phyloP scores from a whole-genome alignment of 2,888 invertebrate genomes.

The Lochmaea capreae region DNA sequence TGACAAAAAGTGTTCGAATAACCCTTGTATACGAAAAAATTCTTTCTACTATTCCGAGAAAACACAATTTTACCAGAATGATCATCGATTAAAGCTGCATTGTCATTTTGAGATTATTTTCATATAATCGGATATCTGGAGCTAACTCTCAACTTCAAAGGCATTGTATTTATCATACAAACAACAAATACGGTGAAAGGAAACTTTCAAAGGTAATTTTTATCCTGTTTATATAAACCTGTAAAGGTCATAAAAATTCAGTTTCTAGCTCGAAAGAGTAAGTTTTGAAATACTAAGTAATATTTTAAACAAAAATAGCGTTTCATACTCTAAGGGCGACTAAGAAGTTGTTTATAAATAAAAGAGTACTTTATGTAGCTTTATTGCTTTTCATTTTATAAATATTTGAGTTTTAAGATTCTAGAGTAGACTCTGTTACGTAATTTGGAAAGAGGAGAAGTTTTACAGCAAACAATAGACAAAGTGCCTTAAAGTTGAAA shows the following conservation, averaged over 20 bases:
- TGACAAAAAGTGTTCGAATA: too few relatives aligned
- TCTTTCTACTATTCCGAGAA: not conserved
- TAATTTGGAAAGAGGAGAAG: too few relatives aligned
- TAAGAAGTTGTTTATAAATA: too few relatives aligned
- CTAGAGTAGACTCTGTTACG: too few relatives aligned
- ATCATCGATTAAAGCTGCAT: not conserved
- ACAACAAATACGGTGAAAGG: slow-evolving; percentile 6
- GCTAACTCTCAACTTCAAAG: not conserved
- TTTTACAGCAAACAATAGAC: too few relatives aligned
- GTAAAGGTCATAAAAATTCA: slow-evolving; percentile 2
- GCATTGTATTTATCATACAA: not conserved
- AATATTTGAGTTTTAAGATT: too few relatives aligned
- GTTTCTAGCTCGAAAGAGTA: not conserved
- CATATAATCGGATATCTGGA: not conserved
- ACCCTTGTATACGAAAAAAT: not conserved
- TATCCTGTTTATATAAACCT: not conserved
- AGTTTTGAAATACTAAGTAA: not conserved
- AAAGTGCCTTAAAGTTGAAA: too few relatives aligned
- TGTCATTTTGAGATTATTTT: not conserved
- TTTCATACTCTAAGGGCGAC: too few relatives aligned
- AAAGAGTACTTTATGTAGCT: too few relatives aligned
- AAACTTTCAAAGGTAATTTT: slow-evolving; percentile 4
- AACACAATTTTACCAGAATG: not conserved
- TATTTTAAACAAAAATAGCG: not conserved
- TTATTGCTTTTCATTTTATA: too few relatives aligned